Evolutionary conservation across 2,113 vertebrate genomes (phyloP).

Genomic region (Oxygymnocypris stewartii): DNA sequence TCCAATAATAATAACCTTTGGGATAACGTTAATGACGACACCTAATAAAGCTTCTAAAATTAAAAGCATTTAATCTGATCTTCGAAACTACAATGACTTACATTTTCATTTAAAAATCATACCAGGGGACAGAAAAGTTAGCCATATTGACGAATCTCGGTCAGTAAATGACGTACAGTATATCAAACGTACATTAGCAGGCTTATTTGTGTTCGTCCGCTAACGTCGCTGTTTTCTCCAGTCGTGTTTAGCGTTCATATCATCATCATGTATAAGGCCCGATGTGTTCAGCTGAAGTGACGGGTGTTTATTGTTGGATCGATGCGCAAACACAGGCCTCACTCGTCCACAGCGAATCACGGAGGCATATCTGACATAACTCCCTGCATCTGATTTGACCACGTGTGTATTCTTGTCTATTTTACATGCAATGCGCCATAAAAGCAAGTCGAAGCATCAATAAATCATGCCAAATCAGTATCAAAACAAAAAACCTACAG

Average conservation of each 20-base stretch:
- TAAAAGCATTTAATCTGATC: background rate
- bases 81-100: background rate
- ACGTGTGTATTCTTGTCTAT: background rate
- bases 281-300: background rate
- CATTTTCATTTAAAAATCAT: background rate
- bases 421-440: background rate
- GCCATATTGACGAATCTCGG: background rate
- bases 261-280: background rate
- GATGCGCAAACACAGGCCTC: slow-evolving; percentile 37
- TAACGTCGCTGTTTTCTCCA: background rate
- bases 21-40: background rate
- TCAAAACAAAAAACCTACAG: background rate
- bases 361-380: background rate
- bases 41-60: background rate
- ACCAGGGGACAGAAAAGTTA: background rate
- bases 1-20: background rate
- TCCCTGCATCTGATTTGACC: background rate
- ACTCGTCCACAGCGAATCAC: background rate
- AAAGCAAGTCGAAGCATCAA: background rate
- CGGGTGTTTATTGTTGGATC: background rate
- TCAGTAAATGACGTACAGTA: background rate
- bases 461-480: background rate
- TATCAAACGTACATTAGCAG: background rate
- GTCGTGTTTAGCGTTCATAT: background rate
- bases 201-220: background rate